Evolutionary conservation across 2,113 vertebrate species (phyloP), one percentile per base, ranked within the genome.

Genomic region (Butorides virescens): DNA sequence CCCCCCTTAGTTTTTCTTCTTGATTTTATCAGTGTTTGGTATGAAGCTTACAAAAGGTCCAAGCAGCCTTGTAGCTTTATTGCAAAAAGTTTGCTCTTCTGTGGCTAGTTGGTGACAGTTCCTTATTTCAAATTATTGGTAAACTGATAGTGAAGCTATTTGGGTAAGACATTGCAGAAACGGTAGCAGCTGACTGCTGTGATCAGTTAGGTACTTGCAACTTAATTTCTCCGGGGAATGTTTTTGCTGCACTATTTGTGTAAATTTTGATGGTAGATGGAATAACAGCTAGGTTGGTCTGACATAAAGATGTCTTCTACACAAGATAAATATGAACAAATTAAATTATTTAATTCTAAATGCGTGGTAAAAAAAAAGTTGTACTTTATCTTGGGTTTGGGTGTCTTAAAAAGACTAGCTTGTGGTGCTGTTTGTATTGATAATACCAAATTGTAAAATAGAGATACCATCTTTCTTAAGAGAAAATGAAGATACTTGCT

Each of bases 311-410:
- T 71, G 10, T 56, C 34, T 79, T 74, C 50, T 76, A 10, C 9
- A 27, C 14, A 36, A 37, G 50, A 42, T n/a, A 59, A 74, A 47
- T 42, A 13, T 22, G 32, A 95, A 49, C 10, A 61, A 88, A n/a
- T 56, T 72, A 81, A 77, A 83, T 52, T 29, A 34, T 78, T 86
- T 65, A 30, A 61, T 79, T 62, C 62, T 62, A 91, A 92, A 62
- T 0, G 5, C 32, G 17, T 0, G 1, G 19, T 58, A 5, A 74
- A 62, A 79, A 56, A 26, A 2, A 56, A 71, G 7, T 15, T 9
- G 0, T 39, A 30, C 19, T 79, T 4, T 49, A 11, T 81, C 44
- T 26, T 70, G n/a, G 2, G 20, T 62, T 61, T 15, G 18, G 1
- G 3, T 66, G 26, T 56, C 61, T 21, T 55, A 29, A 50, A 34